These are phyloP conservation scores for Tiphia femorata DNA, from an alignment of 2,888 invertebrate genomes.

Conservation along the genomic window DNA sequence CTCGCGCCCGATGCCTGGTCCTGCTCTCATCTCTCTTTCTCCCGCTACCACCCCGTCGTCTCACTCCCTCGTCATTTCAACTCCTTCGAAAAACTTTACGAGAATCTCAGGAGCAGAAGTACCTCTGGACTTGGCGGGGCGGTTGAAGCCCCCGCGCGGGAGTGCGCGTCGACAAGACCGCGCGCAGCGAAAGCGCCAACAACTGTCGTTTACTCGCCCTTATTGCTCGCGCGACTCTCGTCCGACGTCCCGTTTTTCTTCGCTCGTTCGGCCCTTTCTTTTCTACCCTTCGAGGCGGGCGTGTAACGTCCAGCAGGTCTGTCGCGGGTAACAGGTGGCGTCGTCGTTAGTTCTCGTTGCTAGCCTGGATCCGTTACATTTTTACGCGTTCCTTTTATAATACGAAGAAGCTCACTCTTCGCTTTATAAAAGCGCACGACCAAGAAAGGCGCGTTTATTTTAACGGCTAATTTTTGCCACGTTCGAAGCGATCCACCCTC, in stretches of 20 bases:
- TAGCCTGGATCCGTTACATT: too few species aligned
- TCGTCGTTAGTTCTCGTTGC: slow-evolving; percentile 2
- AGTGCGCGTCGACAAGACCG: slow-evolving; percentile 19
- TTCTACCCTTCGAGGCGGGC: too few species aligned
- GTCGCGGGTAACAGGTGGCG: slow-evolving; percentile 18
- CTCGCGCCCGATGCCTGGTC: slow-evolving; percentile 13
- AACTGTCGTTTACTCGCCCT: slow-evolving; percentile 22
- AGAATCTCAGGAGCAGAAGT: slow-evolving; percentile 43
- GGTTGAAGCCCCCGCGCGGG: slow-evolving; percentile 1
- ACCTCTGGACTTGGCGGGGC: too few species aligned
- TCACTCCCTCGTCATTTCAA: slow-evolving; percentile 13
- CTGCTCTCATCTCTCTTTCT: slow-evolving; percentile 9
- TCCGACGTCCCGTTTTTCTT: too few species aligned
- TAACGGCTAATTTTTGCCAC: too few species aligned
- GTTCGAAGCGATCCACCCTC: too few species aligned
- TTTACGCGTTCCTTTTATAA: too few species aligned
- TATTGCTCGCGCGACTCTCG: slow-evolving; percentile 24
- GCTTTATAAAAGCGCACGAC: too few species aligned
- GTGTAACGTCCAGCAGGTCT: too few species aligned
- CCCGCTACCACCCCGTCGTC: slow-evolving; percentile 8
- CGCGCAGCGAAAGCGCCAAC: slow-evolving; percentile 8
- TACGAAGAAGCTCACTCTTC: too few species aligned
- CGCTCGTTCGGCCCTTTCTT: too few species aligned
- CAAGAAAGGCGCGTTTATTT: too few species aligned
- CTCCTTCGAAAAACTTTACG: slow-evolving; percentile 44